These are phyloP conservation scores for Cololabis saira DNA, from an alignment of 2,113 vertebrate genomes.

Conservation along the genomic window DNA sequence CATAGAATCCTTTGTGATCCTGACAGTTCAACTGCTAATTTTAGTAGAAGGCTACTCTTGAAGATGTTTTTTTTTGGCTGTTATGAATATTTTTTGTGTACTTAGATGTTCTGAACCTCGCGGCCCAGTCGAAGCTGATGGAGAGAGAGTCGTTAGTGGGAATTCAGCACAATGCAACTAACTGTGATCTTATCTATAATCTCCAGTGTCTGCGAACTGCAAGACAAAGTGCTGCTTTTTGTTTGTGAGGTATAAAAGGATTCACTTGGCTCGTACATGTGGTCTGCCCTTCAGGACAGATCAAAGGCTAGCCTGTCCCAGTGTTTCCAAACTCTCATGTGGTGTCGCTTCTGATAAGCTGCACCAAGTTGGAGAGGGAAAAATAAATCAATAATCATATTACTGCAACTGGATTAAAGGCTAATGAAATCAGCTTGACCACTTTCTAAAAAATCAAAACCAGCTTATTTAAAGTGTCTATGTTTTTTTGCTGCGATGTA, in stretches of 20 bases:
- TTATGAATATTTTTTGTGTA: not conserved
- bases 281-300: constrained; percentile 31
- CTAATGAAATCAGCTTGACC: constrained; percentile 25
- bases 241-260: constrained; percentile 11
- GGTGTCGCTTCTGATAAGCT: constrained; percentile 27
- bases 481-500: not conserved
- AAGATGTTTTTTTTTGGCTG: not conserved
- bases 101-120: not conserved
- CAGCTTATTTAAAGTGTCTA: not conserved
- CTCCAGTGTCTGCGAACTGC: constrained; percentile 16
- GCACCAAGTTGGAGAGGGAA: not conserved
- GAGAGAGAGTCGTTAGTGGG: not conserved
- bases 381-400: constrained; percentile 26
- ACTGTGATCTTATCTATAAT: constrained; percentile 8
- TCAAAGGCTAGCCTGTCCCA: constrained; percentile 37
- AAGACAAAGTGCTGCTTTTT: constrained; percentile 20
- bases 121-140: not conserved
- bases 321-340: constrained; percentile 15
- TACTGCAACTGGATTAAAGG: constrained; percentile 24
- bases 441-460: not conserved
- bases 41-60: not conserved
- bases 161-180: not conserved
- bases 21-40: too few relatives aligned
- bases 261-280: constrained; percentile 26
- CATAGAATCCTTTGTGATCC: not conserved